Evolutionary conservation across 2,888 invertebrate genomes (phyloP).

Genomic region (Cistogaster globosa): DNA sequence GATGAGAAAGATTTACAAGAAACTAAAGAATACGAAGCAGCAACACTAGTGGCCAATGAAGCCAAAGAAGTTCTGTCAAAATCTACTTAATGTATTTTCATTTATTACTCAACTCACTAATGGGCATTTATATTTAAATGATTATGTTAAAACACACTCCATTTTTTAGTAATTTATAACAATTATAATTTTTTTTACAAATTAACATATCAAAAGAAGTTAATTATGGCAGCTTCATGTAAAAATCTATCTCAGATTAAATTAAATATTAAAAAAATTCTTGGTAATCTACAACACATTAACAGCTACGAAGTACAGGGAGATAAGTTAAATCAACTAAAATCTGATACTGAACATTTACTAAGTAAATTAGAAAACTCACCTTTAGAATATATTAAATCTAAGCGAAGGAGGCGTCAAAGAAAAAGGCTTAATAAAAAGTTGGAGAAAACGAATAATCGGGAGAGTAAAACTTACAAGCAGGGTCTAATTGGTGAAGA

Average conservation of each 20-base stretch:
- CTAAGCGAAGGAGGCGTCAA: constrained; percentile 59
- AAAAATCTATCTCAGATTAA: constrained; percentile 58
- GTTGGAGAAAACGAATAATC: not conserved
- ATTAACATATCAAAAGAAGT: constrained; percentile 16
- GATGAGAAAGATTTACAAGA: constrained; percentile 91
- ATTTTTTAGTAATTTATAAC: constrained; percentile 32
- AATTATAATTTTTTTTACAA: constrained; percentile 9
- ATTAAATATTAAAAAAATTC: constrained; percentile 56
- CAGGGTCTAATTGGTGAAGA: constrained; percentile 29
- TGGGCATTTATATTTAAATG: constrained; percentile 34
- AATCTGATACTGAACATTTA: constrained; percentile 57
- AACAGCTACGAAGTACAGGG: constrained; percentile 21
- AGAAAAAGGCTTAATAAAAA: constrained; percentile 66
- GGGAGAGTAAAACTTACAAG: not conserved
- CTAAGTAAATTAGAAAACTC: constrained; percentile 52
- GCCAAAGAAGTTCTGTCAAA: constrained; percentile 83
- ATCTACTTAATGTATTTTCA: constrained; percentile 35
- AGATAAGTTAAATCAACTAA: constrained; percentile 61
- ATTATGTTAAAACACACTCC: constrained; percentile 17
- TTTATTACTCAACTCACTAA: constrained; percentile 6
- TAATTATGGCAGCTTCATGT: constrained; percentile 20
- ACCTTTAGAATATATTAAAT: constrained; percentile 55
- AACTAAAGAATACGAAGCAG: constrained; percentile 88
- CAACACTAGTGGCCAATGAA: constrained; percentile 87
- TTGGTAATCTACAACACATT: constrained; percentile 41